These are phyloP conservation scores for Drosophila neonasuta DNA, from an alignment of 2,888 invertebrate species.

Conservation along the genomic window DNA sequence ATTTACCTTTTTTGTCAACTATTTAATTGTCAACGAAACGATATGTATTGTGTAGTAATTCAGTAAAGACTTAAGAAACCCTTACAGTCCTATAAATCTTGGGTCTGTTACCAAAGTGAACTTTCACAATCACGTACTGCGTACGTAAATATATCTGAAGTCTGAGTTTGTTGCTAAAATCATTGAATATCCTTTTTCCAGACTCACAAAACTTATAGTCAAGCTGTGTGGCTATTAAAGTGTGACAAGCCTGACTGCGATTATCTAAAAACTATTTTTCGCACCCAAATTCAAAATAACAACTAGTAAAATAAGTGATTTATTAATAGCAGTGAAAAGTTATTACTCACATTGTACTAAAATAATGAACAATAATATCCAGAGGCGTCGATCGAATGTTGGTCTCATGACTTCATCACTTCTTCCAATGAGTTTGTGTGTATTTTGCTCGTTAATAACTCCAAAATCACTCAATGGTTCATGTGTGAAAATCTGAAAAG, in stretches of 20 bases:
- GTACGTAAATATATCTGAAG: constrained; percentile 74
- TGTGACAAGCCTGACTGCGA: constrained; percentile 80
- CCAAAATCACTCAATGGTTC: constrained; percentile 24
- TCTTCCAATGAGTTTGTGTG: constrained; percentile 62
- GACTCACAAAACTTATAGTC: too few species aligned
- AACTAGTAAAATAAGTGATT: too few species aligned
- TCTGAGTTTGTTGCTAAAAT: constrained; percentile 76
- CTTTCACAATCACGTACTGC: constrained; percentile 63
- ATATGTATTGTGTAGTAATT: too few species aligned
- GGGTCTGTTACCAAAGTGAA: constrained; percentile 2
- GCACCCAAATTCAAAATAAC: constrained; percentile 51
- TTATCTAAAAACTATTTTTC: constrained; percentile 80
- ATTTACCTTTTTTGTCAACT: too few species aligned
- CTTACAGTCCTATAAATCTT: too few species aligned
- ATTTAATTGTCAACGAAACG: too few species aligned
- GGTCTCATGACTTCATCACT: constrained; percentile 83
- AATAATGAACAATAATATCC: constrained; percentile 82
- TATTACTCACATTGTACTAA: constrained; percentile 82
- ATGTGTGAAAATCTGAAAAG: constrained; percentile 46
- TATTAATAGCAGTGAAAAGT: too few species aligned
- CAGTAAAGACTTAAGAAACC: too few species aligned
- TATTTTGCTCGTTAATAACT: constrained; percentile 44
- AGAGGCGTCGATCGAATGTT: constrained; percentile 83
- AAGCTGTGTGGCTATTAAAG: constrained; percentile 60
- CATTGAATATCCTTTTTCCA: constrained; percentile 62